phyloP scores from a whole-genome alignment of 2,797 vertebrate genomes.

The Epinephelus malabaricus region DNA sequence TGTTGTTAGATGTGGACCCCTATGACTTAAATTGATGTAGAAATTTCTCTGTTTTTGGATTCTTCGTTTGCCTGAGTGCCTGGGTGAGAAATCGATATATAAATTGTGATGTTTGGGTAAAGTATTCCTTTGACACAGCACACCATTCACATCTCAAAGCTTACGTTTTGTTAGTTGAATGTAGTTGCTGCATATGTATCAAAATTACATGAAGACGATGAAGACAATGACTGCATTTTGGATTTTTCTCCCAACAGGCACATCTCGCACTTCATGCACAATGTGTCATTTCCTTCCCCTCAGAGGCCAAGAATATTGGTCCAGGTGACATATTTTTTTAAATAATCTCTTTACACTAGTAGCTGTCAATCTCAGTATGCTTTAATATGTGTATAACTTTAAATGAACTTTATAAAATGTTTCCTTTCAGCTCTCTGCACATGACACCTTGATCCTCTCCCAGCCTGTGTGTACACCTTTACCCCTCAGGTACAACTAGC shows the following conservation, averaged over 20 bases:
- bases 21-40: no score
- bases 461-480: constrained; percentile 98
- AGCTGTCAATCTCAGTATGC: no score
- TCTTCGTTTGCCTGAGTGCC: no score
- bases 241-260: constrained; percentile 85
- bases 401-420: constrained; percentile 12
- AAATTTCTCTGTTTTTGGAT: no score
- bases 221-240: background rate
- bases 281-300: constrained; percentile 96
- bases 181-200: background rate
- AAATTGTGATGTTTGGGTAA: no score
- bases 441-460: constrained; percentile 94
- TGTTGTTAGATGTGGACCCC: no score
- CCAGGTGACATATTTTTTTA: constrained; percentile 86
- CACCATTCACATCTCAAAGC: background rate
- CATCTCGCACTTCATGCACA: constrained; percentile 99
- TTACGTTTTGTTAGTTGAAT: background rate
- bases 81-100: no score
- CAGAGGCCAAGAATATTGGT: constrained; percentile 98
- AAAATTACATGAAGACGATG: background rate
- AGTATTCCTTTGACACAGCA: background rate
- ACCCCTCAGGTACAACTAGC: constrained; percentile 91
- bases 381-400: background rate
- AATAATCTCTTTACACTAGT: background rate
- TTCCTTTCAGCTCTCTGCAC: constrained; percentile 90